A percentile compares a stretch with the other conserved stretches of the same genome.
Conservation (phyloP, 1,140 invertebrate genomes). For the Magallana gigas region DNA sequence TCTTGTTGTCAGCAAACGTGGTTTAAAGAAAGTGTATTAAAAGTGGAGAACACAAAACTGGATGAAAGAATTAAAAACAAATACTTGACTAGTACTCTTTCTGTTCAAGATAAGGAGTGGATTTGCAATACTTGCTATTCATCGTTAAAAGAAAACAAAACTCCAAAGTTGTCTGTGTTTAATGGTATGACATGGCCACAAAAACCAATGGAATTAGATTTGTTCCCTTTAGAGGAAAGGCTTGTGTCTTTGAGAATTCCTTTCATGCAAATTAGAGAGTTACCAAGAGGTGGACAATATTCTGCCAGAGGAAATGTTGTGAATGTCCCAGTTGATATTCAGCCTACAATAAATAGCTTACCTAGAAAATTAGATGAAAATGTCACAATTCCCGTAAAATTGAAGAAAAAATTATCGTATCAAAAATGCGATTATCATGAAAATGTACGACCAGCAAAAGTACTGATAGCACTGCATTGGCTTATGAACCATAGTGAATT, state of each 20-base stretch:
- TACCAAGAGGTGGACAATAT: conserved; percentile 29
- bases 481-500: too few species aligned
- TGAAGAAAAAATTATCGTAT: conserved; percentile 51
- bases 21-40: conserved; percentile 9
- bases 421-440: conserved; percentile 33
- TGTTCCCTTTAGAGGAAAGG: conserved; percentile 45
- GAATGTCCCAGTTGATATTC: conserved; percentile 38
- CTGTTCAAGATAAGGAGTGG: conserved; percentile 38
- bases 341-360: conserved; percentile 49
- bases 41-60: not conserved
- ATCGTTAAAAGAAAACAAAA: not conserved
- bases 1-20: conserved; percentile 41
- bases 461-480: too few species aligned
- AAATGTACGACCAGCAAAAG: too few species aligned
- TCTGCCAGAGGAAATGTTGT: conserved; percentile 43
- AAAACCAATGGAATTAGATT: conserved; percentile 24
- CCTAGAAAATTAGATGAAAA: conserved; percentile 50
- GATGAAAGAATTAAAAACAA: not conserved
- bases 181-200: conserved; percentile 40
- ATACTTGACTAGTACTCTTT: not conserved
- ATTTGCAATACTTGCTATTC: conserved; percentile 40
- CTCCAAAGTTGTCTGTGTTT: conserved; percentile 27
- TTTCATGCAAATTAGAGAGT: conserved; percentile 42
- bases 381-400: conserved; percentile 47
- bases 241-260: conserved; percentile 39